Evolutionary conservation across 2,888 invertebrate species (phyloP), one percentile per base, ranked within the genome.

Genomic region (Neoitamus cyanurus): DNA sequence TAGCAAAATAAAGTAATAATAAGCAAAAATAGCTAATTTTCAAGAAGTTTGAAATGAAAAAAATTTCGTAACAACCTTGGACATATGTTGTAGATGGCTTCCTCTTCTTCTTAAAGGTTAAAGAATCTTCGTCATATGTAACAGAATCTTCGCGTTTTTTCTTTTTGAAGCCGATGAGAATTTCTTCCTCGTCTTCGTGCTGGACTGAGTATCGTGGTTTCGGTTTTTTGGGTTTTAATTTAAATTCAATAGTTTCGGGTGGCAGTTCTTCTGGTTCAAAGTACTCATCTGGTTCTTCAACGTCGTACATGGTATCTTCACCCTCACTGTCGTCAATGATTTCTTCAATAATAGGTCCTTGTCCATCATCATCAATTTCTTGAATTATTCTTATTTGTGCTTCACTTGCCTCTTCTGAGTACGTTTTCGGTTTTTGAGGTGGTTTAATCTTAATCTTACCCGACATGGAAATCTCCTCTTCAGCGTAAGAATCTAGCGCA

Each of bases 391-490:
- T 93, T 58, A 96, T 95, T 0, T 95, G 95, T 85, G 95, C 94
- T 92, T 96, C 96, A 84, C 94, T 94, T 20, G 95, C 93, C 91
- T 95, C 96, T 91, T 97, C 97, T 11, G 93, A 93, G 89, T 94
- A 96, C 1, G 96, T 95, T 85, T 94, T 93, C 83, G 94, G 94
- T 25, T 58, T 58, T 87, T 94, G 94, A 83, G 93, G 94, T 88
- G 95, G 95, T 89, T 95, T 96, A 6, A 97, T 88, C 91, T 95
- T 95, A 0, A 97, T 94, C 91, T 96, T 96, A 85, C 96, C 95
- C 2, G 95, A 94, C 95, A 97, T 95, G 7, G 96, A 96, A 87
- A 97, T 95, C 91, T 97, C 96, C 92, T 97, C 97, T 91, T 96
- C 97, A 48, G 96, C 96, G 89, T 97, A 97, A 0, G 96, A 95